phyloP scores from a whole-genome alignment of 2,113 vertebrate species.

The Psammodynastes pulverulentus region DNA sequence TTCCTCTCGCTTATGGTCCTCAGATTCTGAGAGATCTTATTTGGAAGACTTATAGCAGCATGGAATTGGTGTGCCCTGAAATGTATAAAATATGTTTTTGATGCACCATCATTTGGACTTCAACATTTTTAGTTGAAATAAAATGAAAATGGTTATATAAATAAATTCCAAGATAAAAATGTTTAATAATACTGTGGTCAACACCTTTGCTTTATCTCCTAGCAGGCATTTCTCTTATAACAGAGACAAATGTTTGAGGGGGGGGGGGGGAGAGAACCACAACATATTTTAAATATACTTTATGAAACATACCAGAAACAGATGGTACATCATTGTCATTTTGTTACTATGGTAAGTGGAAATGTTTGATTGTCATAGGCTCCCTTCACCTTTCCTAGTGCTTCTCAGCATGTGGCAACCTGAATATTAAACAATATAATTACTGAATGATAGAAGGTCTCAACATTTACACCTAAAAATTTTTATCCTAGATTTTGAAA shows the following conservation, averaged over 20 bases:
- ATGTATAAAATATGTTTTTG: not conserved
- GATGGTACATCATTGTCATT: not conserved
- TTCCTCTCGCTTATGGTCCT: not conserved
- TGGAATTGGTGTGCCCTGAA: not conserved
- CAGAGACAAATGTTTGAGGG: not conserved
- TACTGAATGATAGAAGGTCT: not conserved
- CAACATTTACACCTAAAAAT: not conserved
- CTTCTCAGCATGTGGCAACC: not conserved
- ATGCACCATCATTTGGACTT: not conserved
- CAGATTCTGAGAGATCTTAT: not conserved
- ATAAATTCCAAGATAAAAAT: not conserved
- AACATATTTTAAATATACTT: not conserved
- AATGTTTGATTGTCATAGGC: not conserved
- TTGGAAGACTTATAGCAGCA: not conserved
- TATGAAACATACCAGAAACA: not conserved
- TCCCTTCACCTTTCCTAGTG: not conserved
- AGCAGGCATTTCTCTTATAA: not conserved
- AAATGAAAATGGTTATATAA: not conserved
- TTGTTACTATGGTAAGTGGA: not conserved
- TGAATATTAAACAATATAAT: not conserved
- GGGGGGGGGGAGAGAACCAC: not conserved
- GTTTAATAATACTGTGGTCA: not conserved
- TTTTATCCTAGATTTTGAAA: not conserved
- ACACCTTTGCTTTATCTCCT: not conserved
- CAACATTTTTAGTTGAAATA: not conserved